A percentile compares a stretch with the other conserved stretches of the same genome.
These are phyloP conservation scores for Planiliza haematocheilus DNA, from an alignment of 2,113 vertebrate genomes.

Conservation along the genomic window DNA sequence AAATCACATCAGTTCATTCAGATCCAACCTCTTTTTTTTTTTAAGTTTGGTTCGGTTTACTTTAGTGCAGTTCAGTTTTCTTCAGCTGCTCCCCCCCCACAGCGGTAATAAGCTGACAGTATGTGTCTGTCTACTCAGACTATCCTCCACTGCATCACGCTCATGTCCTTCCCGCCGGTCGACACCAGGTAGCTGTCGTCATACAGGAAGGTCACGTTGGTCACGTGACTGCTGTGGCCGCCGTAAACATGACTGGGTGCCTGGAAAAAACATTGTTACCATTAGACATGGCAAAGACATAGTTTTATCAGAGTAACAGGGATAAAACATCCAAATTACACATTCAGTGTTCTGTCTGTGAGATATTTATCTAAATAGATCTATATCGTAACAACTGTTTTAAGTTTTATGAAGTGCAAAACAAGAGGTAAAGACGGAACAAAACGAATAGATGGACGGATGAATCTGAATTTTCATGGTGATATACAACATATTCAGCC, in stretches of 20 bases:
- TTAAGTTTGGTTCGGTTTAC: conserved; percentile 56
- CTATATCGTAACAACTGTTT: too few species aligned
- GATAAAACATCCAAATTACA: too few species aligned
- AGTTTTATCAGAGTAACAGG: too few species aligned
- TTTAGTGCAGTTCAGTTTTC: conserved; percentile 55
- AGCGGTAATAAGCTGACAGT: conserved; percentile 22
- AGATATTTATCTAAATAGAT: too few species aligned
- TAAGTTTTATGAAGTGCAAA: too few species aligned
- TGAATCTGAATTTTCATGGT: too few species aligned
- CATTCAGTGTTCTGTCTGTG: too few species aligned
- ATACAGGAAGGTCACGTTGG: conserved; percentile 94
- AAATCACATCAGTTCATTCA: conserved; percentile 46
- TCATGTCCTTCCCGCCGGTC: conserved; percentile 97
- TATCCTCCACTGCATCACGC: conserved; percentile 98
- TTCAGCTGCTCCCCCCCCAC: conserved; percentile 8
- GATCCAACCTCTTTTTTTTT: conserved; percentile 32
- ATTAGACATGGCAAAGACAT: too few species aligned
- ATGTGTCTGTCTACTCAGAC: conserved; percentile 80
- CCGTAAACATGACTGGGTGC: conserved; percentile 93
- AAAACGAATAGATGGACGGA: too few species aligned
- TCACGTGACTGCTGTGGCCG: conserved; percentile 98
- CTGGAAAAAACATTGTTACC: conserved; percentile 73
- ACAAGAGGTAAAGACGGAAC: too few species aligned
- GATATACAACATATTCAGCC: too few species aligned
- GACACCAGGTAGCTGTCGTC: conserved; percentile 96